A percentile compares a stretch with the other conserved stretches of the same genome.
phyloP scores from a whole-genome alignment of 2,888 invertebrate species.

The Eupithecia vulgata region DNA sequence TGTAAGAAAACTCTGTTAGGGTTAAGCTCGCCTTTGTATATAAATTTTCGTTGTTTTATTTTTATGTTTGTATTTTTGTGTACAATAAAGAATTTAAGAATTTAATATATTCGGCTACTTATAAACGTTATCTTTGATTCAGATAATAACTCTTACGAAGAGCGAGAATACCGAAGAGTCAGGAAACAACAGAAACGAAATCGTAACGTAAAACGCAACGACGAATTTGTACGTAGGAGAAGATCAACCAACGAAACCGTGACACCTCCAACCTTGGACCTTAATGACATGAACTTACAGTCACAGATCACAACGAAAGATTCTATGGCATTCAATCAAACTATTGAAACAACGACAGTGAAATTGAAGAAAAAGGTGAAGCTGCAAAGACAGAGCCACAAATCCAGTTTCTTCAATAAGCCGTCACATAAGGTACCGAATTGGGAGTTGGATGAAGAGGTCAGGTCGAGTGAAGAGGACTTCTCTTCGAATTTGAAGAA shows the following conservation, averaged over 20 bases:
- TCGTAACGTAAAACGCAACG: constrained; percentile 31
- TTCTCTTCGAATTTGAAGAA: constrained; percentile 56
- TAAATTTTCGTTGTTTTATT: too few relatives aligned
- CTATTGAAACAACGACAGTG: not conserved
- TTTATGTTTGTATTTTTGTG: too few relatives aligned
- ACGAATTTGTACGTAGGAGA: constrained; percentile 54
- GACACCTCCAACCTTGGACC: not conserved
- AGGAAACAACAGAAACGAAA: constrained; percentile 37
- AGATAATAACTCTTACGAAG: constrained; percentile 54
- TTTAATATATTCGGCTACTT: too few relatives aligned
- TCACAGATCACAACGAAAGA: not conserved
- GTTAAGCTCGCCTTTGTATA: too few relatives aligned
- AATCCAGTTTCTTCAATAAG: constrained; percentile 42
- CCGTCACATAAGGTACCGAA: constrained; percentile 46
- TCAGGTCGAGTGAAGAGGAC: constrained; percentile 59
- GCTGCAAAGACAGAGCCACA: constrained; percentile 27
- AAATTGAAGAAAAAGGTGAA: not conserved
- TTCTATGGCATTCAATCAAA: not conserved
- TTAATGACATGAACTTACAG: not conserved
- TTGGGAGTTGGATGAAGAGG: constrained; percentile 48
- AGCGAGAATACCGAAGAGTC: constrained; percentile 39
- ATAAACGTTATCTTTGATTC: not conserved
- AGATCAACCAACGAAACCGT: constrained; percentile 54
- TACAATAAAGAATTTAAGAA: too few relatives aligned
- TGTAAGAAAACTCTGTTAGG: too few relatives aligned